Conservation (phyloP, 2,888 invertebrate species). For the Drosophila hawaiiensis region DNA sequence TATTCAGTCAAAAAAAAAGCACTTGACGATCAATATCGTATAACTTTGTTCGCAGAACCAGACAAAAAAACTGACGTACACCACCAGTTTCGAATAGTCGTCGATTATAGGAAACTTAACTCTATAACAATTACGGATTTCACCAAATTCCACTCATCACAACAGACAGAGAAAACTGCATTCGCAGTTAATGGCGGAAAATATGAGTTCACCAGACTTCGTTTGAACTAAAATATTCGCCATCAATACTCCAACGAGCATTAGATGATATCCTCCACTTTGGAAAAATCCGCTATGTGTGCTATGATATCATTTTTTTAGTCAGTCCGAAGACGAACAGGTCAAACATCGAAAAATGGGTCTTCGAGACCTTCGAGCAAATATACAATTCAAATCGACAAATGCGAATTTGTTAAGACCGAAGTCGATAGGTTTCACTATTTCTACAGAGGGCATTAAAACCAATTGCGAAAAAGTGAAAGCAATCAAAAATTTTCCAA, state of each 20-base stretch:
- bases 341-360: slow-evolving; percentile 15
- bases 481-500: slow-evolving; percentile 27
- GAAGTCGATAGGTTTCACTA: slow-evolving; percentile 40
- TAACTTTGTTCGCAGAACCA: too few species aligned
- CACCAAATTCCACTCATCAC: too few species aligned
- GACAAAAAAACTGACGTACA: too few species aligned
- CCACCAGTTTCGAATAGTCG: too few species aligned
- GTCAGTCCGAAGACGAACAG: slow-evolving; percentile 29
- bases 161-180: too few species aligned
- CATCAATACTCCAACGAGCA: slow-evolving; percentile 35
- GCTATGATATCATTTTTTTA: slow-evolving; percentile 22
- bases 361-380: slow-evolving; percentile 26
- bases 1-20: not conserved
- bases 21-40: not conserved
- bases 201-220: too few species aligned
- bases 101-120: too few species aligned
- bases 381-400: slow-evolving; percentile 37
- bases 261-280: slow-evolving; percentile 34
- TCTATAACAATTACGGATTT: too few species aligned
- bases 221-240: not conserved
- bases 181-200: too few species aligned
- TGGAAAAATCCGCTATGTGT: not conserved
- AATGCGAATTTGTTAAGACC: slow-evolving; percentile 35
- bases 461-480: slow-evolving; percentile 31
- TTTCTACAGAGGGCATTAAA: slow-evolving; percentile 36